Evolutionary conservation across 2,113 vertebrate genomes (phyloP).

Genomic region (Alosa alosa): DNA sequence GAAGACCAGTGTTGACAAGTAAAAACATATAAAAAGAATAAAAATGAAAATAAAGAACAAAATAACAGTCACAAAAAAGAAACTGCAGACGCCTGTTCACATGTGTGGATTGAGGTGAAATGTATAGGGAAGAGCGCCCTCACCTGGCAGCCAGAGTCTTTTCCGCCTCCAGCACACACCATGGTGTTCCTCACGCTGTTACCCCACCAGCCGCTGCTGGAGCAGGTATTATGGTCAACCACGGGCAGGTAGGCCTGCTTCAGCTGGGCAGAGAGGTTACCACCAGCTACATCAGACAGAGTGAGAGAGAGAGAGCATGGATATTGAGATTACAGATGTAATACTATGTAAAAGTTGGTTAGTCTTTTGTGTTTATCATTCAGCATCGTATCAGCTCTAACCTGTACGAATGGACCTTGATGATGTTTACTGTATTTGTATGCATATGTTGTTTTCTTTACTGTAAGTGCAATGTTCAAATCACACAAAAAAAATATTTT

Average conservation of each 20-base stretch:
- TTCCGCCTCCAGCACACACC: conserved; percentile 85
- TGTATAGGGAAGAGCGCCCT: background rate
- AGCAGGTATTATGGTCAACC: conserved; percentile 75
- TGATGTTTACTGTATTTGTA: too few relatives aligned
- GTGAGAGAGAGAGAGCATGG: background rate
- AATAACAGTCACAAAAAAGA: background rate
- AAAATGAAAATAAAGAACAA: background rate
- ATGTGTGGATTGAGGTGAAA: background rate
- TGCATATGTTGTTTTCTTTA: too few relatives aligned
- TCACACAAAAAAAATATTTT: too few relatives aligned
- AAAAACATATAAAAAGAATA: background rate
- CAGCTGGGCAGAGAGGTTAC: conserved; percentile 76
- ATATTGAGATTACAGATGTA: background rate
- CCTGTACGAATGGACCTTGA: too few relatives aligned
- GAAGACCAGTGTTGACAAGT: too few relatives aligned
- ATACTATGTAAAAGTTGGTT: too few relatives aligned
- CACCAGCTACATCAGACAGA: conserved; percentile 53
- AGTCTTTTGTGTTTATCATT: too few relatives aligned
- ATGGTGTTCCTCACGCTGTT: conserved; percentile 78
- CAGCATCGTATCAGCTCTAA: too few relatives aligned
- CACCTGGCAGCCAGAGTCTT: conserved; percentile 80
- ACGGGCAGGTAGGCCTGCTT: conserved; percentile 82
- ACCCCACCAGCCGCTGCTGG: conserved; percentile 80
- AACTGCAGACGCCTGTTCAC: background rate
- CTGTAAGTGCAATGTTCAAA: too few relatives aligned